These are phyloP conservation scores for Tamandua tetradactyla DNA, from an alignment of 2,797 vertebrate species.

Conservation along the genomic window DNA sequence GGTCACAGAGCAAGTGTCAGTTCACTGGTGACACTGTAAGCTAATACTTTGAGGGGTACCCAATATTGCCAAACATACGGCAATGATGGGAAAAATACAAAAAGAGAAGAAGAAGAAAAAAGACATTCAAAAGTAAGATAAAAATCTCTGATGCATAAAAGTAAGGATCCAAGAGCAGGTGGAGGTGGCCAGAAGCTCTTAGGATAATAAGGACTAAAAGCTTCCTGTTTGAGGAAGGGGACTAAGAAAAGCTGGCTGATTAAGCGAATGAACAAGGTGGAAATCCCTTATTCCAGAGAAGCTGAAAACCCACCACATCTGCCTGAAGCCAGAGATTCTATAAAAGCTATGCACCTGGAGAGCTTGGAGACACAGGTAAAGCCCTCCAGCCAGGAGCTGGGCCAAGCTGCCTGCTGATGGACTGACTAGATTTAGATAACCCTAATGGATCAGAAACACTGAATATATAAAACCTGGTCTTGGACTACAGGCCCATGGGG, in stretches of 20 bases:
- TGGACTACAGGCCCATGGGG: not conserved
- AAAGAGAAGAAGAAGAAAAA: not conserved
- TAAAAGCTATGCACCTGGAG: not conserved
- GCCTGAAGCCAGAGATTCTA: not conserved
- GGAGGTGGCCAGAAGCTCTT: not conserved
- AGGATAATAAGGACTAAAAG: not conserved
- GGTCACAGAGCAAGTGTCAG: not conserved
- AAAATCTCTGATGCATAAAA: not conserved
- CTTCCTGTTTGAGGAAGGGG: not conserved
- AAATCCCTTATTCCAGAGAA: not conserved
- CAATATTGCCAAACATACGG: not conserved
- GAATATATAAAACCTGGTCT: not conserved
- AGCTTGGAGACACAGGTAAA: not conserved
- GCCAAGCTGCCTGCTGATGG: not conserved
- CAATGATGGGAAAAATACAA: not conserved
- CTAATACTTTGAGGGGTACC: not conserved
- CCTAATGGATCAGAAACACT: not conserved
- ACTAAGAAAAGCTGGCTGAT: not conserved
- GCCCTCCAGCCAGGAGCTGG: not conserved
- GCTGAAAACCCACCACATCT: not conserved
- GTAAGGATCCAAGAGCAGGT: not conserved
- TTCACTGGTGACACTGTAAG: not conserved
- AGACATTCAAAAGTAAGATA: not conserved
- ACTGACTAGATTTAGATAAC: not conserved
- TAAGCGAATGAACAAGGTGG: not conserved